Conservation (phyloP, 2,888 invertebrate species). For the Beris morrisii region DNA sequence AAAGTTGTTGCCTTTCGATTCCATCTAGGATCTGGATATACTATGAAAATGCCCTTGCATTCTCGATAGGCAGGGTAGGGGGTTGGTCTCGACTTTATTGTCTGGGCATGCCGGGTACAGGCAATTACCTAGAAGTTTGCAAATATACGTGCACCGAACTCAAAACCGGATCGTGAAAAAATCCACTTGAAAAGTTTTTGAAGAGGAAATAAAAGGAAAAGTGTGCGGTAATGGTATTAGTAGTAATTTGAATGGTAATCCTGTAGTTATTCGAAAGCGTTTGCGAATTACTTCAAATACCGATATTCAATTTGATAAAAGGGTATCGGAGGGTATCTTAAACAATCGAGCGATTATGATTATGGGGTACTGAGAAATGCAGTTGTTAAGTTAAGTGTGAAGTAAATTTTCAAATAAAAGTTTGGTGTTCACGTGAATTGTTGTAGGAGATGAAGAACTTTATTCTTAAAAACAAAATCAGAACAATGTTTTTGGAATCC, state of each 20-base stretch:
- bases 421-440: too few relatives aligned
- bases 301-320: conserved; percentile 12
- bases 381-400: too few relatives aligned
- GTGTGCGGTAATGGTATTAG: conserved; percentile 29
- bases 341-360: too few relatives aligned
- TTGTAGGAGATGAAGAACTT: too few relatives aligned
- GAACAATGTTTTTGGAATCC: too few relatives aligned
- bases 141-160: conserved; percentile 22
- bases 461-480: too few relatives aligned
- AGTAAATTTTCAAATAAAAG: too few relatives aligned
- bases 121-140: conserved; percentile 29
- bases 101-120: conserved; percentile 22
- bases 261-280: conserved; percentile 28
- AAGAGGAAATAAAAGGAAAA: conserved; percentile 17
- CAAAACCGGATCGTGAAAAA: conserved; percentile 13
- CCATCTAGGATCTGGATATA: conserved; percentile 5
- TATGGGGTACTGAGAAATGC: too few relatives aligned
- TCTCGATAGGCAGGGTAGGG: not conserved
- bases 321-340: too few relatives aligned
- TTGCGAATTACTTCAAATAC: not conserved
- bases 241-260: conserved; percentile 30
- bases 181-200: conserved; percentile 12
- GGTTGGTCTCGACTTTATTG: conserved; percentile 19
- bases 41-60: conserved; percentile 10
- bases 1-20: conserved; percentile 34